Conservation (phyloP, 1,140 invertebrate genomes). For the Nebria ingens region DNA sequence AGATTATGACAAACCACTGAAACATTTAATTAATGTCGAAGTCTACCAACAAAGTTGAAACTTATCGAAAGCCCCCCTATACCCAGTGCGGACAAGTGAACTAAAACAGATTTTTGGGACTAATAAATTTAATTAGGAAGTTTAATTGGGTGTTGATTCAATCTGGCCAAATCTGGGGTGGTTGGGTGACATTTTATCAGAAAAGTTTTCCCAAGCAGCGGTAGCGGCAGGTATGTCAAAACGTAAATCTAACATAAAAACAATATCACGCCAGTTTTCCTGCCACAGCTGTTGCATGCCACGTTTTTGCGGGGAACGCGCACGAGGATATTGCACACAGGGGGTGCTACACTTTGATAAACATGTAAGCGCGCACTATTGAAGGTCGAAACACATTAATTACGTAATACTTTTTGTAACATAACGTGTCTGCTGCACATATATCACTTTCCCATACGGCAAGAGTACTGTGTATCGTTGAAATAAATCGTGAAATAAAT, state of each 20-base stretch:
- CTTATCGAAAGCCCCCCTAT: background rate
- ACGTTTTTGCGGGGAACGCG: background rate
- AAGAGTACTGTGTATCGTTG: background rate
- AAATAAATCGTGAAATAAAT: background rate
- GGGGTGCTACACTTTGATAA: background rate
- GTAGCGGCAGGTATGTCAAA: conserved; percentile 2
- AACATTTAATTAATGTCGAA: conserved; percentile 9
- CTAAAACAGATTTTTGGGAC: background rate
- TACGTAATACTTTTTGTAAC: background rate
- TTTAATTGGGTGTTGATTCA: conserved; percentile 7
- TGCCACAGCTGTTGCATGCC: background rate
- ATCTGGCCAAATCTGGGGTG: conserved; percentile 1
- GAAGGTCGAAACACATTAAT: conserved; percentile 3
- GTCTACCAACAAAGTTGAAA: background rate
- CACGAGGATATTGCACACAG: background rate
- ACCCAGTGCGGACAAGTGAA: too few relatives aligned
- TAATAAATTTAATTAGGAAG: conserved; percentile 10
- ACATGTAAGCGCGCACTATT: background rate
- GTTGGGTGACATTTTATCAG: background rate
- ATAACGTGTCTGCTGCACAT: background rate
- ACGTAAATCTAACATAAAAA: conserved; percentile 3
- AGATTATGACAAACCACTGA: conserved; percentile 8
- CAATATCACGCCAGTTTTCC: background rate
- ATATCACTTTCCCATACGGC: too few relatives aligned
- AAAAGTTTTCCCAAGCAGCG: background rate